Evolutionary conservation across 2,888 invertebrate genomes (phyloP).

Genomic region (Papilio gigon): DNA sequence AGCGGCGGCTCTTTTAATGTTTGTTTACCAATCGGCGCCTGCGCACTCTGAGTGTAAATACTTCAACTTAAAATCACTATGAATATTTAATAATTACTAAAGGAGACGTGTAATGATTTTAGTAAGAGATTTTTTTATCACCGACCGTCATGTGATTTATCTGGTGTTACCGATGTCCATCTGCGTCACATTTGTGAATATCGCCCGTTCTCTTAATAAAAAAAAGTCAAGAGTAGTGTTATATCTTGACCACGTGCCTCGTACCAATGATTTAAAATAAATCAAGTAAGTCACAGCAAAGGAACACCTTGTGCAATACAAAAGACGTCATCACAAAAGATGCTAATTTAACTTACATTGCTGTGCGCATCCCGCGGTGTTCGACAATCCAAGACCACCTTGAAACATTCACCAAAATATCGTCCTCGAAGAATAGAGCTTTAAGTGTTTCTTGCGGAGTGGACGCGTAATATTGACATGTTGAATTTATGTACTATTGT

Average conservation of each 20-base stretch:
- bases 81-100: background rate
- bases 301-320: constrained; percentile 44
- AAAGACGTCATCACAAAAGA: constrained; percentile 59
- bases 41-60: constrained; percentile 41
- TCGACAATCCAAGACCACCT: constrained; percentile 60
- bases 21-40: constrained; percentile 50
- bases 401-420: constrained; percentile 60
- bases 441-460: constrained; percentile 43
- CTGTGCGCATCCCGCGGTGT: constrained; percentile 46
- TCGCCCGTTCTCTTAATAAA: no score
- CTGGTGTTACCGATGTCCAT: no score
- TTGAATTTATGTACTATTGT: constrained; percentile 41
- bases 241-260: constrained; percentile 34
- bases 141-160: background rate
- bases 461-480: constrained; percentile 25
- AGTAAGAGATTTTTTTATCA: background rate
- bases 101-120: background rate
- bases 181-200: no score
- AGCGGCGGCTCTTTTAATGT: constrained; percentile 44
- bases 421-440: constrained; percentile 51
- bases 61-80: constrained; percentile 8
- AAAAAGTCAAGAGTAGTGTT: no score
- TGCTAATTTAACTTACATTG: constrained; percentile 68
- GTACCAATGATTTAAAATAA: constrained; percentile 24
- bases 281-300: constrained; percentile 42